These are phyloP conservation scores for Styela plicata DNA, from an alignment of 23 tunicate genomes.

Conservation along the genomic window DNA sequence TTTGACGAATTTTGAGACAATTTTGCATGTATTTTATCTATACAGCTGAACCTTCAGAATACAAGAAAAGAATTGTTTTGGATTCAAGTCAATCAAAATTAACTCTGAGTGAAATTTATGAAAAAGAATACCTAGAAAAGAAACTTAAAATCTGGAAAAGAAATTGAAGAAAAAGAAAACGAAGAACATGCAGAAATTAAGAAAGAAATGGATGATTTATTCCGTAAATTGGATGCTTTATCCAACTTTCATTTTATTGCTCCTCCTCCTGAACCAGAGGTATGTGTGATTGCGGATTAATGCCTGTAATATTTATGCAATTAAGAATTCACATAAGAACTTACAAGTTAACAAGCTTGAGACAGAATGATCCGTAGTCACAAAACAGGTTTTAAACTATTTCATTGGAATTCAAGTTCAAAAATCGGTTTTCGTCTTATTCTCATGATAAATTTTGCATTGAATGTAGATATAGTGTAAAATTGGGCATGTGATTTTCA, in stretches of 20 bases:
- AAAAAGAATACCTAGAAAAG: constrained; percentile 64
- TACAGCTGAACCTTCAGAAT: constrained; percentile 41
- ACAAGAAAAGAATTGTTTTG: constrained; percentile 57
- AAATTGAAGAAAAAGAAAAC: constrained; percentile 56
- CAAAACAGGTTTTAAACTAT: too few relatives aligned
- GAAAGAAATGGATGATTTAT: constrained; percentile 52
- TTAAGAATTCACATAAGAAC: too few relatives aligned
- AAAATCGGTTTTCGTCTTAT: too few relatives aligned
- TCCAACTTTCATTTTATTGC: constrained; percentile 68
- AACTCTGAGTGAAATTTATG: constrained; percentile 75
- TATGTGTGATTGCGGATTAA: constrained; percentile 22
- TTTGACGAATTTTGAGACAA: too few relatives aligned
- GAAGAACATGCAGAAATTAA: constrained; percentile 57
- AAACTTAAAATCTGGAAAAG: not conserved
- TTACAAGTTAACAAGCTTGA: too few relatives aligned
- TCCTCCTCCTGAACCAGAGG: constrained; percentile 74
- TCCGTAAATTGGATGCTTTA: constrained; percentile 69
- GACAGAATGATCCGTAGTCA: too few relatives aligned
- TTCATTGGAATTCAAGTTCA: too few relatives aligned
- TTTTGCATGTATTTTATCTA: too few relatives aligned
- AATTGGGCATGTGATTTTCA: too few relatives aligned
- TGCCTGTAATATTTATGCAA: too few relatives aligned
- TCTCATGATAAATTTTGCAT: too few relatives aligned
- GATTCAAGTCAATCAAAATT: constrained; percentile 67
- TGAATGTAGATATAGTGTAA: too few relatives aligned